These are phyloP conservation scores for Apogon talboti DNA, from an alignment of 2,797 vertebrate species.

Conservation along the genomic window DNA sequence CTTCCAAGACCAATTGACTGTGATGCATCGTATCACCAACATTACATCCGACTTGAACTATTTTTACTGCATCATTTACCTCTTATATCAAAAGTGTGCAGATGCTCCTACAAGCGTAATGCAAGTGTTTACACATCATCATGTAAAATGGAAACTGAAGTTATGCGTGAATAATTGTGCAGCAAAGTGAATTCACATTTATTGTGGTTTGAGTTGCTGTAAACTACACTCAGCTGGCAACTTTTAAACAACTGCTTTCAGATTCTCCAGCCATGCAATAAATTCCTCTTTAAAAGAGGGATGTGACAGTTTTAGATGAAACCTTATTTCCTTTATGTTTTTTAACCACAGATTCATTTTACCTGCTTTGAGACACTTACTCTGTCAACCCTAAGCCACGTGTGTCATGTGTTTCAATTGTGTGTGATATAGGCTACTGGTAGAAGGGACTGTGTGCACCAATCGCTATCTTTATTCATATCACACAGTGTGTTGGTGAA, in stretches of 20 bases:
- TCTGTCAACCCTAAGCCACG: slow-evolving; percentile 61
- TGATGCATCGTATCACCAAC: not conserved
- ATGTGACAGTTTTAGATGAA: no score
- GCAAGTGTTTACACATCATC: no score
- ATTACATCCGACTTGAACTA: not conserved
- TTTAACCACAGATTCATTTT: no score
- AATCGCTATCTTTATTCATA: slow-evolving; percentile 20
- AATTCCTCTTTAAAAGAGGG: not conserved
- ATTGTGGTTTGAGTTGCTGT: slow-evolving; percentile 7
- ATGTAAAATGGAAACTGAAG: slow-evolving; percentile 16
- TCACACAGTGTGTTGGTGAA: slow-evolving; percentile 13
- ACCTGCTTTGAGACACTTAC: no score
- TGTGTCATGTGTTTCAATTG: slow-evolving; percentile 65
- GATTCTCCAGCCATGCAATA: not conserved
- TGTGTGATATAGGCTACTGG: slow-evolving; percentile 48
- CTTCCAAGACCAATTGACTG: not conserved
- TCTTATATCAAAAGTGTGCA: not conserved
- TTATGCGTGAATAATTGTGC: slow-evolving; percentile 17
- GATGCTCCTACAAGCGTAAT: no score
- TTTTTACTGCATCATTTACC: slow-evolving; percentile 4
- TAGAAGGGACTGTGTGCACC: slow-evolving; percentile 40
- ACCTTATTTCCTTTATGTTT: no score
- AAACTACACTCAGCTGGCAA: not conserved
- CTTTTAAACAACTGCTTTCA: slow-evolving; percentile 15
- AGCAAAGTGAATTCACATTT: slow-evolving; percentile 7